Evolutionary conservation across 1,140 invertebrate species (phyloP), one percentile per base, ranked within the genome.

Genomic region (Hirudo medicinalis): DNA sequence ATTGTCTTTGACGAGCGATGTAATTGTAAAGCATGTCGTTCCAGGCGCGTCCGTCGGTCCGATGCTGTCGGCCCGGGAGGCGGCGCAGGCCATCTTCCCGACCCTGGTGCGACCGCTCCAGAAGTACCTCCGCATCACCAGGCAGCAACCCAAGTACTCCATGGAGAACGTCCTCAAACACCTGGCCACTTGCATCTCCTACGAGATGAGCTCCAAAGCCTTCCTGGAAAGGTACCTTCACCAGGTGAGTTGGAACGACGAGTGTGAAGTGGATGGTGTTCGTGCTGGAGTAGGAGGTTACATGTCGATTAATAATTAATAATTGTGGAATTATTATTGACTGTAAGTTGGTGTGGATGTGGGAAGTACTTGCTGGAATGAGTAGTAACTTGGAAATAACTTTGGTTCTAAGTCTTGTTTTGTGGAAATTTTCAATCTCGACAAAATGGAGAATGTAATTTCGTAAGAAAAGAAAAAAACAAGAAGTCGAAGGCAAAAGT

Each of bases 81-180:
- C 94, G 20, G 94, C 95, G 0, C 91, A 96, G 78, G 92, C 94
- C 0, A 91, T 98, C 25, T 98, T 98, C 79, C 94, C 94, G 8
- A 94, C 92, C 0, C 89, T 98, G 85, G 91, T 94, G 0, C 86
- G 93, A 69, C 90, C 94, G 2, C 83, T 99, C 69, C 94, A 97
- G 82, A 98, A 98, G 82, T 98, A 94, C 82, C 83, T 99, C 57
- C 86, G 94, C 29, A 89, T 97, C 0, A 97, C 94, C 0, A 82
- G 94, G 0, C 94, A 97, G 79, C 94, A 97, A 79, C 93, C 94
- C 0, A 85, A 91, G 69, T 94, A 97, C 80, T 90, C 91, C 0
- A 91, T 94, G 73, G 94, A 97, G 77, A 89, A 90, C 17, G 94
- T 98, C 74, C 80, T 90, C 43, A 81, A 84, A 70, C 92, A 98